Base-by-base conservation (phyloP, 2,113 vertebrate species). In the Procavia capensis region DNA sequence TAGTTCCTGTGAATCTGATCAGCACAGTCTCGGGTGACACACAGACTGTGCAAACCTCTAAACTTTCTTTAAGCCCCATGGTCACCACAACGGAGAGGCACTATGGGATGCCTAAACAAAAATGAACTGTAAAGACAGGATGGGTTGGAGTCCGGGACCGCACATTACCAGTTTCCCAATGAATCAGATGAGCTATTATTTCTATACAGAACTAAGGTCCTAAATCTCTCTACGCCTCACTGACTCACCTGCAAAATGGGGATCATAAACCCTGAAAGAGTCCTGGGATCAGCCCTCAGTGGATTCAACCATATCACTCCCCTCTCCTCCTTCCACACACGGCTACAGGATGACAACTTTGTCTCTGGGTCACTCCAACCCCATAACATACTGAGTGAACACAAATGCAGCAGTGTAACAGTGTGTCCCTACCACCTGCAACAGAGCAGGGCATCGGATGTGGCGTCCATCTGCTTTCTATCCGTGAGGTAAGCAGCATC, bases 231-330 rank as follows among this genome's bases (percentile, higher is more conserved):
- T 20, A 88, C 54, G 47, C 59, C 74, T 84, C 36, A n/a, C 34
- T 24, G 19, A 39, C 81, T 80, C 74, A 34, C 57, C 13, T 31
- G 39, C 16, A 74, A 63, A 29, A 61, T 5, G 24, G n/a, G 70
- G 45, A 25, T 9, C 0, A 6, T 25, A 41, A 36, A 54, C 43
- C 29, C 84, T 22, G 31, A 17, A 74, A 61, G 41, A 34, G 61
- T 3, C 0, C 61, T 27, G 36, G n/a, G 25, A 10, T 0, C 2
- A 1, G 29, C 84, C 20, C 9, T 3, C 6, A 4, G 82, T 74
- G 50, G 66, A 31, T 4, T 31, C 24, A 5, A 45, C 79, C 39
- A 43, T 25, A n/a, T 11, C 24, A 39, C 43, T 27, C 31, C 36
- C 43, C 68, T n/a, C 61, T n/a, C 88, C 47, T 64, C 68, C 63